Evolutionary conservation across 2,888 invertebrate species (phyloP), one percentile per base, ranked within the genome.

Genomic region (Hololepta plana): DNA sequence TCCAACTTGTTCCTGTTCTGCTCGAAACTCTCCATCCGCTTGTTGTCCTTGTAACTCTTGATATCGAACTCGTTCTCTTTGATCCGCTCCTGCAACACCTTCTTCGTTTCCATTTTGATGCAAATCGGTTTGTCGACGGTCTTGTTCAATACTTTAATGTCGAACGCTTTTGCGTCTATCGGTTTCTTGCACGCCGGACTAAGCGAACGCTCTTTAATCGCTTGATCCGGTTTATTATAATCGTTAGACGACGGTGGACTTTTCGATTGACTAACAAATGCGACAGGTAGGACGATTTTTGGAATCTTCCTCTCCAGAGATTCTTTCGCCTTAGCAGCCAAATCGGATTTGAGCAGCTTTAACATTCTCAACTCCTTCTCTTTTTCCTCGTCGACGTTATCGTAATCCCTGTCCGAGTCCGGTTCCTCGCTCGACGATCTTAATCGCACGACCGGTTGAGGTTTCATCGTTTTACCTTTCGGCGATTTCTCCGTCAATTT

Each of bases 281-380:
- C n/a, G n/a, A n/a, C n/a, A n/a, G n/a, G n/a, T n/a, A n/a, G n/a
- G 10, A 13, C 9, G 10, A 16, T 15, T 30, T 40, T 45, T 7
- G 57, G 57, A 30, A 57, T 52, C 38, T 62, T 68, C 43, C 67
- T 67, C 33, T 70, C 69, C 29, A 72, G 50, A 2, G 60, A 57
- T 44, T 74, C 75, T 41, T 73, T 74, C 2, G 80, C 79, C 51
- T 80, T 75, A 33, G 74, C 62, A 29, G 75, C 64, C 46, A 67
- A 50, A 35, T 69, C 67, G 38, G 67, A 62, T 39, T 72, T 70
- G 5, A 72, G 47, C 33, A 67, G 55, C 42, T 75, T 71, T 34
- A 80, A 51, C 43, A 71, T 67, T 40, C 65, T 63, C 35, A 77
- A 47, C 42, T 80, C 79, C 39, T 67, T 70, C 35, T 72, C 65